Base-by-base conservation (phyloP, 2,113 vertebrate genomes). In the Pterocles orientalis region DNA sequence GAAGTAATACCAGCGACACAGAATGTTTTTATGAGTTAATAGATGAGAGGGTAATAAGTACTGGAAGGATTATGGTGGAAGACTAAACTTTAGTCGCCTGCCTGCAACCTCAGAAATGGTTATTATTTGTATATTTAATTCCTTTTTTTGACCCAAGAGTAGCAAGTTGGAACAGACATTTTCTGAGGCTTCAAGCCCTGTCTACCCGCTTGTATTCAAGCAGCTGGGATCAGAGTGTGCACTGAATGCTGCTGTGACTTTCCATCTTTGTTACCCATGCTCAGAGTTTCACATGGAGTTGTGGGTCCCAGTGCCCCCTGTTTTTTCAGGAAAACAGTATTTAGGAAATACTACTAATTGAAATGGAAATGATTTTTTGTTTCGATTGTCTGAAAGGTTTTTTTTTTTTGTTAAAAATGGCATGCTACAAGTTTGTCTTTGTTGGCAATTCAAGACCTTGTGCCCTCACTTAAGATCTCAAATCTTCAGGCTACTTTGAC, bases 231-330 rank as follows among this genome's bases (percentile, higher is more conserved):
- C 19, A 75, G 51, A 14, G 16, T 6, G 62, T 28, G 33, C 25
- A 12, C 11, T 70, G n/a, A 69, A 28, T 26, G 25, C 18, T 77
- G 34, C 41, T 50, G n/a, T 29, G 50, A 18, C 0, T 1, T 90
- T 76, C 16, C 13, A 3, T 51, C 36, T 31, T 60, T 0, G 0
- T 41, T 71, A 43, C 4, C 7, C 5, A 0, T 15, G 53, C 0
- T 0, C 29, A 58, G 65, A 81, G 8, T 26, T 62, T 81, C 21
- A 71, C 0, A 0, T 28, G 15, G 18, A 82, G 17, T 6, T 31
- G 15, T 14, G 28, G 13, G 19, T 80, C 36, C 19, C 39, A 51
- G 24, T 23, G 36, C 31, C 16, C 16, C 10, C 39, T 41, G 13
- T 56, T 89, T 87, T 54, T 8, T 14, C 48, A 36, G 25, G 34